Percentiles rank a stretch among this genome's conserved stretches.
phyloP scores from a whole-genome alignment of 2,113 vertebrate genomes.

The Neodontobutis hainanensis region DNA sequence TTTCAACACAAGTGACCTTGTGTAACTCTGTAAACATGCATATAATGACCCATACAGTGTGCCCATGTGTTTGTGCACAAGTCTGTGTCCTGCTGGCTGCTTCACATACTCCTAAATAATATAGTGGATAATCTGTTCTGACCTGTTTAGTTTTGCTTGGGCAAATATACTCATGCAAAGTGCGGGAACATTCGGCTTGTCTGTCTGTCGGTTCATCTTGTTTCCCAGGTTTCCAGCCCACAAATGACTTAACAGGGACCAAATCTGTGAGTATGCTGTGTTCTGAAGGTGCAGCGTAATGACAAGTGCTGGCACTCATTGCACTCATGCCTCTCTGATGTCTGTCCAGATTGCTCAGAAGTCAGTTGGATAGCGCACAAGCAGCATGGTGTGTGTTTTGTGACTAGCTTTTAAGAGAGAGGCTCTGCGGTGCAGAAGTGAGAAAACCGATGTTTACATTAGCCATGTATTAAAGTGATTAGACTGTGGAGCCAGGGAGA shows the following conservation, averaged over 20 bases:
- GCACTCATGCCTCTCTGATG: constrained; percentile 51
- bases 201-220: constrained; percentile 7
- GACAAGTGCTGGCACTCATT: constrained; percentile 51
- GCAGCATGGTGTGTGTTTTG: constrained; percentile 27
- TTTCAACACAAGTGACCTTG: constrained; percentile 37
- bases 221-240: constrained; percentile 31
- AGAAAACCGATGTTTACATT: constrained; percentile 54
- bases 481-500: constrained; percentile 63
- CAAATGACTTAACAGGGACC: neutral
- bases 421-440: constrained; percentile 11
- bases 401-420: constrained; percentile 8
- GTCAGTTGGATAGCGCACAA: constrained; percentile 39
- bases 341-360: constrained; percentile 53
- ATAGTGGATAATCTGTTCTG: constrained; percentile 58
- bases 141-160: constrained; percentile 52
- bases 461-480: constrained; percentile 69
- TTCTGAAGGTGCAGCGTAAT: constrained; percentile 47
- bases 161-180: constrained; percentile 66
- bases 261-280: constrained; percentile 32
- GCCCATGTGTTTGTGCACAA: constrained; percentile 20
- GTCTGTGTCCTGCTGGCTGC: constrained; percentile 22
- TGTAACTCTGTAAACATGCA: constrained; percentile 46
- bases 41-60: constrained; percentile 43
- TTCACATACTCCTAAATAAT: constrained; percentile 43
- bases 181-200: constrained; percentile 18